These are phyloP conservation scores for Thoracochromis brauschi DNA, from an alignment of 2,113 vertebrate genomes.

Conservation along the genomic window DNA sequence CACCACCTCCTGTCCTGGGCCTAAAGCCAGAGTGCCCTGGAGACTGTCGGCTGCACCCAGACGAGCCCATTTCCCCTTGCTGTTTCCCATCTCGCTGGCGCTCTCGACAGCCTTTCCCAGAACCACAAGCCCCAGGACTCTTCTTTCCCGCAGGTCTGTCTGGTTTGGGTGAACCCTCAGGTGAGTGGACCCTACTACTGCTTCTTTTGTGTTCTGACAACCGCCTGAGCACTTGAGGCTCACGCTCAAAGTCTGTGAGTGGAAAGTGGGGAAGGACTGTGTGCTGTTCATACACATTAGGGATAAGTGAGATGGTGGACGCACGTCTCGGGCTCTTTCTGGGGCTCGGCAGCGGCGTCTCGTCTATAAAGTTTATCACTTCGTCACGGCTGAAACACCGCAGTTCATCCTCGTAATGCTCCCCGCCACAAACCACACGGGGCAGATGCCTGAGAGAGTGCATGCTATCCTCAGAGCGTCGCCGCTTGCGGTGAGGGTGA, in stretches of 20 bases:
- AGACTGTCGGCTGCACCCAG: slow-evolving; percentile 28
- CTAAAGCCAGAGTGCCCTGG: slow-evolving; percentile 17
- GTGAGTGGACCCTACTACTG: slow-evolving; percentile 29
- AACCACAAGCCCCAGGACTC: slow-evolving; percentile 10
- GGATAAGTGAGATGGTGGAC: slow-evolving; percentile 73
- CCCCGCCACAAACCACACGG: slow-evolving; percentile 50
- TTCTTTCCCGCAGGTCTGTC: slow-evolving; percentile 10
- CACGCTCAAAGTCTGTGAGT: slow-evolving; percentile 79
- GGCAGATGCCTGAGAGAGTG: slow-evolving; percentile 70
- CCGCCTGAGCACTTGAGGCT: slow-evolving; percentile 77
- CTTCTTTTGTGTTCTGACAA: slow-evolving; percentile 58
- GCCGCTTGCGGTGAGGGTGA: slow-evolving; percentile 71
- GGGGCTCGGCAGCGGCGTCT: slow-evolving; percentile 75
- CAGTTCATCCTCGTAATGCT: slow-evolving; percentile 62
- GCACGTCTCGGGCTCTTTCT: slow-evolving; percentile 69
- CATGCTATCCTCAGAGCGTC: slow-evolving; percentile 78
- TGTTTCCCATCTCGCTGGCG: background rate
- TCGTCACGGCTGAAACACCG: slow-evolving; percentile 80
- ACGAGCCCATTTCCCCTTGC: slow-evolving; percentile 21
- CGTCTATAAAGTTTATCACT: slow-evolving; percentile 78
- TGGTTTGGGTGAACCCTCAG: slow-evolving; percentile 41
- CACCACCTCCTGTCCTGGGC: slow-evolving; percentile 51
- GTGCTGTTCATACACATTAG: slow-evolving; percentile 65
- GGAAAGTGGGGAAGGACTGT: slow-evolving; percentile 70
- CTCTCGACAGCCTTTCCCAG: slow-evolving; percentile 36